A percentile compares a stretch with the other conserved stretches of the same genome.
These are phyloP conservation scores for Resseliella maxima DNA, from an alignment of 2,888 invertebrate genomes.

Conservation along the genomic window DNA sequence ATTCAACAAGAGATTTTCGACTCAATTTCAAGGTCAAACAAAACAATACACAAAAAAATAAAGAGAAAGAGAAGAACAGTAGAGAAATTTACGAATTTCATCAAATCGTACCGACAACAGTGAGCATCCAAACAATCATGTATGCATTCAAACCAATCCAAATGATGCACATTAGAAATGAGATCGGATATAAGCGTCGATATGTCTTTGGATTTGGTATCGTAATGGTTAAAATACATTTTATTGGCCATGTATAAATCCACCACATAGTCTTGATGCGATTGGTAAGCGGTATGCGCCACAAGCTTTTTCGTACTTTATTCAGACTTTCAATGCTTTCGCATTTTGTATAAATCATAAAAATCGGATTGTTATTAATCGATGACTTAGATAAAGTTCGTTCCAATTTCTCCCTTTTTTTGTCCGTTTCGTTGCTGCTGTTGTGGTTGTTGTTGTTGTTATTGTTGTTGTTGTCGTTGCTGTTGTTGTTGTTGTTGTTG, in stretches of 20 bases:
- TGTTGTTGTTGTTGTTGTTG: too few species aligned
- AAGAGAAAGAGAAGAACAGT: too few species aligned
- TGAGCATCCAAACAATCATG: conserved; percentile 92
- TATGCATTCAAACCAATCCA: conserved; percentile 90
- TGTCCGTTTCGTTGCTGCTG: neutral
- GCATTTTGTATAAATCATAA: conserved; percentile 35
- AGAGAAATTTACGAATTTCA: too few species aligned
- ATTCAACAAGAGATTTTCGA: neutral
- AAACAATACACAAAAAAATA: neutral
- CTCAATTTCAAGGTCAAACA: conserved; percentile 18
- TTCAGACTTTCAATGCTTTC: neutral
- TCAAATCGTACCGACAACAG: conserved; percentile 78
- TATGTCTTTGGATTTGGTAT: conserved; percentile 77
- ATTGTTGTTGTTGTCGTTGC: neutral
- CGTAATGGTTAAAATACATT: conserved; percentile 73
- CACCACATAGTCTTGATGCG: conserved; percentile 70
- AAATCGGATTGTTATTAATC: conserved; percentile 42
- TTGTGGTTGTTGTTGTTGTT: neutral
- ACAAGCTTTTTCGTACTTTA: conserved; percentile 65
- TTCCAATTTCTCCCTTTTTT: neutral
- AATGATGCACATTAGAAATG: conserved; percentile 86
- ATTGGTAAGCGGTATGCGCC: conserved; percentile 67
- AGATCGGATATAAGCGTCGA: conserved; percentile 76
- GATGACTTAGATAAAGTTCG: conserved; percentile 32
- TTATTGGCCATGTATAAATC: conserved; percentile 79